Conservation (phyloP, 2,113 vertebrate species). For the Symphodus melops region DNA sequence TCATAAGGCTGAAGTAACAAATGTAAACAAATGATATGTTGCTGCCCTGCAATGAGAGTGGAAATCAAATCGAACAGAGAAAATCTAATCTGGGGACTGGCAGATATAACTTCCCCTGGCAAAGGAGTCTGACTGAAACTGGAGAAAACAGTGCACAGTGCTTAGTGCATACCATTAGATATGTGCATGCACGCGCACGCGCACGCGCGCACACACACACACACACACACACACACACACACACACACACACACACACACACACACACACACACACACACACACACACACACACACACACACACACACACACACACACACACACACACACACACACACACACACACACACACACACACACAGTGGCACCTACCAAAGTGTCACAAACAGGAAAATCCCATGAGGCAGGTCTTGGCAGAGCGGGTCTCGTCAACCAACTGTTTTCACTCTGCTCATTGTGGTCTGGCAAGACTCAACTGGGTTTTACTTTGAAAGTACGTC, state of each 20-base stretch:
- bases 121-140: conserved; percentile 22
- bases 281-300: neutral
- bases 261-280: neutral
- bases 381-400: conserved; percentile 23
- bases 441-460: conserved; percentile 38
- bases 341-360: conserved; percentile 5
- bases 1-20: conserved; percentile 47
- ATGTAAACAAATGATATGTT: conserved; percentile 50
- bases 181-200: neutral
- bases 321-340: neutral
- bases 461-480: conserved; percentile 36
- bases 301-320: neutral
- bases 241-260: neutral
- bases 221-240: neutral
- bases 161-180: conserved; percentile 10
- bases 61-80: conserved; percentile 54
- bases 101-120: conserved; percentile 35
- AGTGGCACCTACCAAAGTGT: conserved; percentile 19
- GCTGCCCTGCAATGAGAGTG: conserved; percentile 17
- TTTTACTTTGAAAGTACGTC: conserved; percentile 18
- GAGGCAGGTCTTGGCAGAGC: conserved; percentile 15
- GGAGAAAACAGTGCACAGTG: conserved; percentile 23
- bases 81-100: conserved; percentile 52
- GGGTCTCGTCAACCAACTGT: neutral
- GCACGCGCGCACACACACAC: too few relatives aligned